phyloP scores from a whole-genome alignment of 2,113 vertebrate genomes.

The Istiophorus platypterus region DNA sequence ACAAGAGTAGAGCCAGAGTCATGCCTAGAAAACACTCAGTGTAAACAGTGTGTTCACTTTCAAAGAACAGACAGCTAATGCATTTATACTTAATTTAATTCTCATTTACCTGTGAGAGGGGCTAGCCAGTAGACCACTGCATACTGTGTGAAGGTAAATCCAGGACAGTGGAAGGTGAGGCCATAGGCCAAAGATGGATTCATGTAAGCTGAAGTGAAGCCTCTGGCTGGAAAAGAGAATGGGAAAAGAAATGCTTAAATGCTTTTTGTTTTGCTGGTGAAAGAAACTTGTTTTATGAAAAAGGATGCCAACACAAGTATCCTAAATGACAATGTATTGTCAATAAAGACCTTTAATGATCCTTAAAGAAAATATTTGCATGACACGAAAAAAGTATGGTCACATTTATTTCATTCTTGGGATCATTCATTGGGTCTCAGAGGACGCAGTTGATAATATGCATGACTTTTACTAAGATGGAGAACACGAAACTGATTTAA shows the following conservation, averaged over 20 bases:
- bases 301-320: not conserved
- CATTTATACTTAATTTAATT: not conserved
- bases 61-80: not conserved
- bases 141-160: slow-evolving; percentile 86
- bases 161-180: slow-evolving; percentile 88
- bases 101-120: slow-evolving; percentile 85
- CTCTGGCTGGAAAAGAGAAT: slow-evolving; percentile 78
- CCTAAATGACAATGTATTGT: not conserved
- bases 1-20: slow-evolving; percentile 87
- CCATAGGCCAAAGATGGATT: slow-evolving; percentile 89
- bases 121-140: slow-evolving; percentile 91
- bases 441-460: not conserved
- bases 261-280: not conserved
- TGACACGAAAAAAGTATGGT: not conserved
- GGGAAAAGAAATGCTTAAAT: not conserved
- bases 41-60: not conserved
- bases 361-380: not conserved
- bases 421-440: not conserved
- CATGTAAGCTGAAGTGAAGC: slow-evolving; percentile 87
- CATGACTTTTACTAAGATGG: not conserved
- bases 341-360: too few species aligned
- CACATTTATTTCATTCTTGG: not conserved
- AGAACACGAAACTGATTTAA: too few species aligned
- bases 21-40: slow-evolving; percentile 84
- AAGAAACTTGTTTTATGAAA: not conserved